Percentiles rank a stretch among this genome's conserved stretches.
phyloP scores from a whole-genome alignment of 1,140 invertebrate genomes.

The Drosophila nigrodunni region DNA sequence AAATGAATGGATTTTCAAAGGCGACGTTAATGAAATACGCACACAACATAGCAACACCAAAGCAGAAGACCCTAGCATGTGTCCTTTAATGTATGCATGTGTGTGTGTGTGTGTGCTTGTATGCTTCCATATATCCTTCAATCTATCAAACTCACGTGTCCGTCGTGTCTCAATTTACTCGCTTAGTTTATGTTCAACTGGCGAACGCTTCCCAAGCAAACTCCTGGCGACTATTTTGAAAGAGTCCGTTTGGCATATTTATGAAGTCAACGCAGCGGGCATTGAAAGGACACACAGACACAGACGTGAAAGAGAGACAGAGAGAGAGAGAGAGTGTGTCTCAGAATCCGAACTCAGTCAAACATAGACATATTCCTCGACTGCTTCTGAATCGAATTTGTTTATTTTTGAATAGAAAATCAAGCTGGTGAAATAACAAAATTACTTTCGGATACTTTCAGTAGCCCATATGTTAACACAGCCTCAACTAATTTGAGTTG shows the following conservation, averaged over 20 bases:
- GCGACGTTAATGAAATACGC: constrained; percentile 78
- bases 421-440: neutral
- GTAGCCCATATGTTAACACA: too few relatives aligned
- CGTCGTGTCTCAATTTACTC: constrained; percentile 81
- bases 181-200: constrained; percentile 73
- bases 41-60: constrained; percentile 24
- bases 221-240: constrained; percentile 55
- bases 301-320: neutral
- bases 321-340: neutral
- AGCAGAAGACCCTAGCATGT: constrained; percentile 16
- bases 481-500: neutral
- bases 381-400: constrained; percentile 2
- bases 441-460: neutral
- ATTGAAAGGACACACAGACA: constrained; percentile 44
- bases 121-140: constrained; percentile 60
- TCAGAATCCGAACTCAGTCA: neutral
- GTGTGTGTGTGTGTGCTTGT: constrained; percentile 21
- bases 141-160: constrained; percentile 74
- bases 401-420: constrained; percentile 15
- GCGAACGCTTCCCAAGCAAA: constrained; percentile 14
- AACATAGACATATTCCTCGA: neutral
- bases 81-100: neutral
- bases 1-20: constrained; percentile 82
- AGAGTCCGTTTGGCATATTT: constrained; percentile 62
- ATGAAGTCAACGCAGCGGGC: constrained; percentile 53